Percentiles rank a stretch among this genome's conserved stretches.
Conservation (phyloP, 2,888 invertebrate species). For the Perizoma affinitatum region DNA sequence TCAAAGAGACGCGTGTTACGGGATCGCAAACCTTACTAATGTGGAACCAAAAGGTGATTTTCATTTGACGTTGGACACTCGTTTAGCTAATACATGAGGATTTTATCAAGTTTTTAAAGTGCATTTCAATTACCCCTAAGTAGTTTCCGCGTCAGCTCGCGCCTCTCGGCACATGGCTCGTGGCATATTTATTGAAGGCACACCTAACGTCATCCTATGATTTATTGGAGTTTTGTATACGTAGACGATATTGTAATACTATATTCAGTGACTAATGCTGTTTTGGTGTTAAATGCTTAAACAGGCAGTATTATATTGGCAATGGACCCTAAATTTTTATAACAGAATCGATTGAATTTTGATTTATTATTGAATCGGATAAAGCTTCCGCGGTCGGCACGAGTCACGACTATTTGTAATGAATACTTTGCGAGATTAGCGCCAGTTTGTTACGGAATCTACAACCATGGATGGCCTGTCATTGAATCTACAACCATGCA, state of each 20-base stretch:
- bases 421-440: conserved; percentile 8
- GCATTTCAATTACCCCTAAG: conserved; percentile 34
- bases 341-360: conserved; percentile 33
- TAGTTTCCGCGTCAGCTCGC: conserved; percentile 30
- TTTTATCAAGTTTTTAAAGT: conserved; percentile 45
- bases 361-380: conserved; percentile 34
- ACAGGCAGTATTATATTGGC: conserved; percentile 24
- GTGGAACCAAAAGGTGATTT: conserved; percentile 35
- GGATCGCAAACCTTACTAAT: conserved; percentile 33
- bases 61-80: conserved; percentile 28
- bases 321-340: conserved; percentile 33
- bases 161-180: conserved; percentile 28
- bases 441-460: too few species aligned
- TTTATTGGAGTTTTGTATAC: conserved; percentile 44
- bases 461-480: too few species aligned
- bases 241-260: conserved; percentile 39
- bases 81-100: conserved; percentile 41
- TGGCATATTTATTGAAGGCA: conserved; percentile 41
- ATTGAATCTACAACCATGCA: too few species aligned
- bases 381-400: conserved; percentile 31
- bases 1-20: conserved; percentile 21
- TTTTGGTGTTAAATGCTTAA: conserved; percentile 31
- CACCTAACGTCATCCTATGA: conserved; percentile 48
- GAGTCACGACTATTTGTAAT: conserved; percentile 19
- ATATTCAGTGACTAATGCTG: conserved; percentile 42